Evolutionary conservation across 2,113 vertebrate genomes (phyloP), one percentile per base, ranked within the genome.

Genomic region (Ornithorhynchus anatinus): DNA sequence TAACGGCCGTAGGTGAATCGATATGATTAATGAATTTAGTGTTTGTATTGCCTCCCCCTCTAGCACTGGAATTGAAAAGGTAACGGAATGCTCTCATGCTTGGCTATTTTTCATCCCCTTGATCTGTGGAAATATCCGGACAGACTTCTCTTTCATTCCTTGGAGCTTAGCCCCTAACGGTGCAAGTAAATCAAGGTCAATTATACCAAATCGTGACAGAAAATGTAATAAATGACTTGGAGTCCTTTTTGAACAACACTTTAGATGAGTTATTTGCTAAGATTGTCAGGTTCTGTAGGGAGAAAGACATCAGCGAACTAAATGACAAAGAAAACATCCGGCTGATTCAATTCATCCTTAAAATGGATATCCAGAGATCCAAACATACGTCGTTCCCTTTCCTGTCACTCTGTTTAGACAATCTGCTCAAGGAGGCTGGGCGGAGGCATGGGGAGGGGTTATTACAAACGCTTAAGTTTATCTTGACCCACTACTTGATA

Each of bases 131-230:
- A 71, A 87, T 85, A 59, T 36, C 32, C 69, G 72, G 58, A 48
- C 59, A 63, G 51, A 67, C 36, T 64, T 35, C 8, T 77, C 0
- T 0, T 84, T 89, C 78, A 38, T 80, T 84, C 47, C 29, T 81
- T 72, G 79, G 53, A 72, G 70, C 36, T 68, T 68, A 75, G 57
- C 59, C 53, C 82, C 53, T 79, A 88, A 82, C 44, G 35, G 73
- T 48, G 70, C 29, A 63, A 84, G 64, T 73, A 85, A 89, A 89
- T 79, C 80, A 85, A 76, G 50, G 57, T 58, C 19, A 8, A 43
- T 66, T 87, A 84, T 65, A 57, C 61, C 43, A 86, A 87, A 88
- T 43, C 51, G 40, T 39, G 57, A 33, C 74, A 72, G 62, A 72
- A 80, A 85, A 58, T 16, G 40, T 17, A 8, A 69, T 64, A 66